Evolutionary conservation across 1,140 invertebrate species (phyloP).

Genomic region (Liolophura sinensis): DNA sequence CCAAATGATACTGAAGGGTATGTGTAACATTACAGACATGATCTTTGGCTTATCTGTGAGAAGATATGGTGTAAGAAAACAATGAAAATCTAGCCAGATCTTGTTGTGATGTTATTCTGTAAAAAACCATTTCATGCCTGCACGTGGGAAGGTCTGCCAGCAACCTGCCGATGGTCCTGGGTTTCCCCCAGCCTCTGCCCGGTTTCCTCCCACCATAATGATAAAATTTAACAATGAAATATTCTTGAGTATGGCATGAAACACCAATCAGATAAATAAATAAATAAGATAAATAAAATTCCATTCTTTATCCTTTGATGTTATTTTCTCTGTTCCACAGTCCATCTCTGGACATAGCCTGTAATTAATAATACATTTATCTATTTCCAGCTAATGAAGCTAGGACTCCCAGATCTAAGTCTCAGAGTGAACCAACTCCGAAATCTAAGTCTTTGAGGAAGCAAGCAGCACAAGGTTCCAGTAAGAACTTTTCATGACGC

Average conservation of each 20-base stretch:
- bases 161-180: too few species aligned
- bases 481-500: background rate
- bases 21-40: background rate
- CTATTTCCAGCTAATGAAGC: conserved; percentile 23
- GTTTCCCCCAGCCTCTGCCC: too few species aligned
- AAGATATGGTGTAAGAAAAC: too few species aligned
- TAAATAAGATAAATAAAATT: background rate
- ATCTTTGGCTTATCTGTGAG: too few species aligned
- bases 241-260: too few species aligned
- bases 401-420: conserved; percentile 24
- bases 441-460: background rate
- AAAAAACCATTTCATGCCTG: conserved; percentile 3
- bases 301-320: conserved; percentile 5
- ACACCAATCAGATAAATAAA: too few species aligned
- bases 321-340: background rate
- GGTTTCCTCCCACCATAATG: too few species aligned
- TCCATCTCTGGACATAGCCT: background rate
- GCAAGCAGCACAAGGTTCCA: background rate
- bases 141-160: too few species aligned
- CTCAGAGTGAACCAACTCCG: background rate
- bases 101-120: background rate
- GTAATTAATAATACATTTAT: background rate
- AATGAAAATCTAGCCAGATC: too few species aligned
- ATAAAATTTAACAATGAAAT: too few species aligned
- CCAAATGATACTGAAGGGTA: conserved; percentile 49